A percentile compares a stretch with the other conserved stretches of the same genome.
Conservation (phyloP, 2,797 vertebrate species). For the Megaceryle alcyon region DNA sequence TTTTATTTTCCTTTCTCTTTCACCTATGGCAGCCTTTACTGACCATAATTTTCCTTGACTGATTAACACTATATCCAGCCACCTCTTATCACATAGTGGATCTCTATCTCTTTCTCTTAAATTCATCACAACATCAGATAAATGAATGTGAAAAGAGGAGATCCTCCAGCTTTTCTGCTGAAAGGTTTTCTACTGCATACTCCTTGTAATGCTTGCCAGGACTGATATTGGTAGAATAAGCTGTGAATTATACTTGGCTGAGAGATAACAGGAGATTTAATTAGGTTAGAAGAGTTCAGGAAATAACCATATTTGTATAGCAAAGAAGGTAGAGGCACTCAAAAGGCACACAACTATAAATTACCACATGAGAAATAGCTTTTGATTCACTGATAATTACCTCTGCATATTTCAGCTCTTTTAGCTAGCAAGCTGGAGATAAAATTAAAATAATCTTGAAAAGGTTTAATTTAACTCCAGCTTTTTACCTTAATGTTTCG, state of each 20-base stretch:
- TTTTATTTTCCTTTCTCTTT: neutral
- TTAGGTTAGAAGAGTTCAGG: neutral
- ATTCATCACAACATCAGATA: neutral
- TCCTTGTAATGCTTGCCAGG: neutral
- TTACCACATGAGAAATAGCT: neutral
- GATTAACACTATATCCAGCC: neutral
- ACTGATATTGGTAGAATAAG: neutral
- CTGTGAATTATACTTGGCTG: neutral
- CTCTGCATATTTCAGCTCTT: neutral
- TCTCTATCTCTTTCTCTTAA: neutral
- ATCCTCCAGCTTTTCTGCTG: neutral
- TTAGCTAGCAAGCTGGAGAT: neutral
- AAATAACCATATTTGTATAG: constrained; percentile 35
- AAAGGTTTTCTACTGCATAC: neutral
- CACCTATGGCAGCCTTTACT: neutral
- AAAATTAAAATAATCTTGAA: neutral
- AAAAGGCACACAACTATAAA: neutral
- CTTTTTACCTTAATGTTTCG: neutral
- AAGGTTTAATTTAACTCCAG: neutral
- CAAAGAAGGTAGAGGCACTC: neutral
- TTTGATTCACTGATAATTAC: constrained; percentile 11
- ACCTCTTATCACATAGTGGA: neutral
- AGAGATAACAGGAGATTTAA: constrained; percentile 13
- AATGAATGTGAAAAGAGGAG: neutral
- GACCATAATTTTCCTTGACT: neutral